Evolutionary conservation across 2,888 invertebrate species (phyloP).

Genomic region (Tholera decimalis): DNA sequence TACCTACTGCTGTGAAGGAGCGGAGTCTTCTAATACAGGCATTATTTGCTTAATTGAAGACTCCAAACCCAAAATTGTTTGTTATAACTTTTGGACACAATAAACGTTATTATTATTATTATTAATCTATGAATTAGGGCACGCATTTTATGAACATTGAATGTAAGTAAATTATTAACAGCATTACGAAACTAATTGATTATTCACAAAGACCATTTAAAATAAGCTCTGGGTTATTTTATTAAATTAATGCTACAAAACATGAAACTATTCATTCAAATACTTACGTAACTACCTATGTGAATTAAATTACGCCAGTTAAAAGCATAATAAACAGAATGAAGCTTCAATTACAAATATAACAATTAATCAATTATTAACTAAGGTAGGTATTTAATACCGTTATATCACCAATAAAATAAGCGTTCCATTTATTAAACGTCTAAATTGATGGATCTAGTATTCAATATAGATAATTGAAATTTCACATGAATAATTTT

Average conservation of each 20-base stretch:
- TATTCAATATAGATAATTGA: not conserved
- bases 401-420: not conserved
- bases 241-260: constrained; percentile 1
- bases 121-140: not conserved
- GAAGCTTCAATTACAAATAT: not conserved
- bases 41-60: no score
- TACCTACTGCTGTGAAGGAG: no score
- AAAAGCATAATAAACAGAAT: constrained; percentile 1
- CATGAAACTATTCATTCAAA: not conserved
- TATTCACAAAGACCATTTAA: constrained; percentile 16
- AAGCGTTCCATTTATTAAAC: not conserved
- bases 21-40: no score
- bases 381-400: not conserved
- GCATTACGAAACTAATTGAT: constrained; percentile 2
- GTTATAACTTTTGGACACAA: no score
- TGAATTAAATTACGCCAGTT: not conserved
- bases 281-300: not conserved
- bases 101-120: no score
- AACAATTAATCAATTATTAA: not conserved
- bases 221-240: not conserved
- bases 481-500: not conserved
- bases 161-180: not conserved
- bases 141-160: not conserved
- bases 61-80: no score
- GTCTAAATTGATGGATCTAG: not conserved